phyloP scores from a whole-genome alignment of 2,888 invertebrate genomes.

The Sphaerophoria rueppellii region DNA sequence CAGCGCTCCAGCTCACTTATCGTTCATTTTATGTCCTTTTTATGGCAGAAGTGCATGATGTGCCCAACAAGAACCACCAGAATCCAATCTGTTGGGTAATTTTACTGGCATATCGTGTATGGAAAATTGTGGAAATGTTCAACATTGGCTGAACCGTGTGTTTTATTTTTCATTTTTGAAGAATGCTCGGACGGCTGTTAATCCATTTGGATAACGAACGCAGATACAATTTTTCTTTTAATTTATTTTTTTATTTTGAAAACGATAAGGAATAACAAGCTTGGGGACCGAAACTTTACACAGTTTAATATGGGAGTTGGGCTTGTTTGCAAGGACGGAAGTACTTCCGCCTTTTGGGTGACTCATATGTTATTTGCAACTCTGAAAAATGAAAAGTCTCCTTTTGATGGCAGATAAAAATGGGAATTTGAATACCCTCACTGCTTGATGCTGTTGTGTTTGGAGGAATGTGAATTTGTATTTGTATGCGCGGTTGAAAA shows the following conservation, averaged over 20 bases:
- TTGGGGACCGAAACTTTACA: not conserved
- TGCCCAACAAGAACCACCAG: conserved; percentile 28
- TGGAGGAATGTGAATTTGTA: not conserved
- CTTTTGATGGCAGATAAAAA: conserved; percentile 45
- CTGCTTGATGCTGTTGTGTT: not conserved
- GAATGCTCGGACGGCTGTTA: not conserved
- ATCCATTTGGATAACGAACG: conserved; percentile 30
- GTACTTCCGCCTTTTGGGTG: conserved; percentile 31
- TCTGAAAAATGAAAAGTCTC: conserved; percentile 33
- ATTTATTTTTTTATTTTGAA: not conserved
- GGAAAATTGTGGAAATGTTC: conserved; percentile 23
- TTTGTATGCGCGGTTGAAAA: too few species aligned
- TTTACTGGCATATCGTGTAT: conserved; percentile 20
- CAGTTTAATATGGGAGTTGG: not conserved
- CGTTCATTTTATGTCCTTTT: conserved; percentile 55
- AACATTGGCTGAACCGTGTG: conserved; percentile 3
- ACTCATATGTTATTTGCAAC: conserved; percentile 50
- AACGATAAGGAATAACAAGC: not conserved
- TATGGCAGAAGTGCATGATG: conserved; percentile 54
- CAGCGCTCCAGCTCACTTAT: not conserved
- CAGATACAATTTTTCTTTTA: not conserved
- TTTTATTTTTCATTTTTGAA: not conserved
- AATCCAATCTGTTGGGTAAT: conserved; percentile 62
- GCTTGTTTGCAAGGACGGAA: not conserved
- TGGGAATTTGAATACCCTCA: conserved; percentile 23